Evolutionary conservation across 1,140 invertebrate genomes (phyloP).

Genomic region (Bradysia coprophila): DNA sequence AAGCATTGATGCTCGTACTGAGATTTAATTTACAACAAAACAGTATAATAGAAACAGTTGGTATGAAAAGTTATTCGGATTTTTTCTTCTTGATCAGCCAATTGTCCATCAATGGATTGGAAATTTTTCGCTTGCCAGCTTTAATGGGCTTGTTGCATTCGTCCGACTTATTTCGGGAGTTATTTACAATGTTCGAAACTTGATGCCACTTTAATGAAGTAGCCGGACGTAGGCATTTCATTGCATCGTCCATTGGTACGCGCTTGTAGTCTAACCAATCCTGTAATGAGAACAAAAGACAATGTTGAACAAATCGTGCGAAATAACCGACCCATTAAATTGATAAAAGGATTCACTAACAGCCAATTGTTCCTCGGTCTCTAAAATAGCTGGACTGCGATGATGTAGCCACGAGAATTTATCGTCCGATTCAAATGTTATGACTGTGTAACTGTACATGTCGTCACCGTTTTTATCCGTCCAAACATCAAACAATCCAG

Average conservation of each 20-base stretch:
- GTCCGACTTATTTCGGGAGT: constrained; percentile 45
- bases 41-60: no score
- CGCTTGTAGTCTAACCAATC: constrained; percentile 48
- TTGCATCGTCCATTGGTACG: constrained; percentile 31
- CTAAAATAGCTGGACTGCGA: constrained; percentile 58
- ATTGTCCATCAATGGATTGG: no score
- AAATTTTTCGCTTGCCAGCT: no score
- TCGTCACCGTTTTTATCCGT: constrained; percentile 33
- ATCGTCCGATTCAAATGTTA: constrained; percentile 55
- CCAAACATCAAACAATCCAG: constrained; percentile 58
- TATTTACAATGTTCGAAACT: constrained; percentile 52
- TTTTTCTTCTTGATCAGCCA: no score
- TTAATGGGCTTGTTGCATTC: constrained; percentile 39
- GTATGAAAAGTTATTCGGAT: no score
- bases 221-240: constrained; percentile 30
- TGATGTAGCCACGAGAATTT: constrained; percentile 56
- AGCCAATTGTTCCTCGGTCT: constrained; percentile 43
- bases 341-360: no score
- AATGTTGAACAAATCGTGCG: neutral
- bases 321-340: neutral
- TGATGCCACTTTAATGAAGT: constrained; percentile 40
- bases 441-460: constrained; percentile 55
- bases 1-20: constrained; percentile 2
- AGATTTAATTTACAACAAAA: no score
- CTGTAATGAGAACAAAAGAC: constrained; percentile 28